A percentile compares a stretch with the other conserved stretches of the same genome.
phyloP scores from a whole-genome alignment of 2,113 vertebrate genomes.

The Anthoscopus minutus region DNA sequence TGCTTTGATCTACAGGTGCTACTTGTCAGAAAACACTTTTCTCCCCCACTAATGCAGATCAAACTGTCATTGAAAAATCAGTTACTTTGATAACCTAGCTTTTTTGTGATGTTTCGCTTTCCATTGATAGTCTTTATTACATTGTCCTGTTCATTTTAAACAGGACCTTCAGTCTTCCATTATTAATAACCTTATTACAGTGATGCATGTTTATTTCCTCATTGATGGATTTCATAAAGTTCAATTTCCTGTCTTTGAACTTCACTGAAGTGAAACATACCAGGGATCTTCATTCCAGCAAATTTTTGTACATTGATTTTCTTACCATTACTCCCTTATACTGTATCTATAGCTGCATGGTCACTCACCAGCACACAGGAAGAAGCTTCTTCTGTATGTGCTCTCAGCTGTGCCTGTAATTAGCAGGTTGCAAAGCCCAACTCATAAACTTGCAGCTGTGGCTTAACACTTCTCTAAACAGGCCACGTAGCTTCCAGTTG shows the following conservation, averaged over 20 bases:
- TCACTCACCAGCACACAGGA: neutral
- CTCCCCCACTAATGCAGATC: neutral
- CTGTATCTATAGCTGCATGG: neutral
- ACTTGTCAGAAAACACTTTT: neutral
- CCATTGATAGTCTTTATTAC: neutral
- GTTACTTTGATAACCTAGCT: neutral
- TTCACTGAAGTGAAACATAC: neutral
- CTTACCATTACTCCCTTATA: neutral
- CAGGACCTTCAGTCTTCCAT: neutral
- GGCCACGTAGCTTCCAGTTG: neutral
- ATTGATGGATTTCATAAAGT: neutral
- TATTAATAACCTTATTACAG: neutral
- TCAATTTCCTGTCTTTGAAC: neutral
- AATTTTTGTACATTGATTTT: neutral
- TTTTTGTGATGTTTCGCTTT: neutral
- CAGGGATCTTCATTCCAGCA: neutral
- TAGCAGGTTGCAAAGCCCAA: neutral
- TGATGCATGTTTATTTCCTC: neutral
- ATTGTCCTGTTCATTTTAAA: neutral
- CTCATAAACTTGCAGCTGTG: conserved; percentile 5
- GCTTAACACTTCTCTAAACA: neutral
- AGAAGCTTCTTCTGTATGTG: neutral
- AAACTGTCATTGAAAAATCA: neutral
- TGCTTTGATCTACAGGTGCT: neutral
- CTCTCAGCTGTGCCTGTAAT: neutral